Percentiles rank a stretch among this genome's conserved stretches.
phyloP scores from a whole-genome alignment of 2,113 vertebrate species.

The Verasper variegatus region DNA sequence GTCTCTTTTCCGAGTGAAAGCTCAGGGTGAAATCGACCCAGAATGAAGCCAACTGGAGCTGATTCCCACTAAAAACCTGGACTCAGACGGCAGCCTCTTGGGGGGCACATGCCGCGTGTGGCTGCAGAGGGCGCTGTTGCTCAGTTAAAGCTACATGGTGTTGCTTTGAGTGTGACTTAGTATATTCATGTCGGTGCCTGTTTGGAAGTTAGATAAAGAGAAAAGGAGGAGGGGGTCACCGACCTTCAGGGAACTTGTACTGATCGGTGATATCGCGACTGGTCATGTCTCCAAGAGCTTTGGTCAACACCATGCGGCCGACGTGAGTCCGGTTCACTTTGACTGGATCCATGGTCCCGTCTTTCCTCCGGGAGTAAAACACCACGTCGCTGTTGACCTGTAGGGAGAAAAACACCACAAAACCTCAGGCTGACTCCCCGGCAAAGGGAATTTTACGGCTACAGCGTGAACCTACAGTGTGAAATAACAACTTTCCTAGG shows the following conservation, averaged over 20 bases:
- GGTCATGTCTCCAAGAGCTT: conserved; percentile 82
- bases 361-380: conserved; percentile 85
- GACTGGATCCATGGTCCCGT: conserved; percentile 83
- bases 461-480: neutral
- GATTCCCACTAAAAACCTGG: no score
- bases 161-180: no score
- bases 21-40: no score
- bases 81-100: no score
- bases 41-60: no score
- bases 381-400: conserved; percentile 96
- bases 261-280: conserved; percentile 86
- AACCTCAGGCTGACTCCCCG: neutral
- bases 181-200: no score
- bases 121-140: no score
- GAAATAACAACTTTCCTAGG: no score
- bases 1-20: no score
- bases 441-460: neutral
- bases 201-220: no score
- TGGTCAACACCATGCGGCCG: conserved; percentile 91
- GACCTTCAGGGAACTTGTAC: conserved; percentile 97
- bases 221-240: neutral
- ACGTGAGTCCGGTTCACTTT: conserved; percentile 84
- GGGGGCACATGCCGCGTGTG: no score
- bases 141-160: no score
- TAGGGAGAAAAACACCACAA: conserved; percentile 4